A percentile compares a stretch with the other conserved stretches of the same genome.
These are phyloP conservation scores for Diceros bicornis DNA, from an alignment of 2,797 vertebrate species.

Conservation along the genomic window DNA sequence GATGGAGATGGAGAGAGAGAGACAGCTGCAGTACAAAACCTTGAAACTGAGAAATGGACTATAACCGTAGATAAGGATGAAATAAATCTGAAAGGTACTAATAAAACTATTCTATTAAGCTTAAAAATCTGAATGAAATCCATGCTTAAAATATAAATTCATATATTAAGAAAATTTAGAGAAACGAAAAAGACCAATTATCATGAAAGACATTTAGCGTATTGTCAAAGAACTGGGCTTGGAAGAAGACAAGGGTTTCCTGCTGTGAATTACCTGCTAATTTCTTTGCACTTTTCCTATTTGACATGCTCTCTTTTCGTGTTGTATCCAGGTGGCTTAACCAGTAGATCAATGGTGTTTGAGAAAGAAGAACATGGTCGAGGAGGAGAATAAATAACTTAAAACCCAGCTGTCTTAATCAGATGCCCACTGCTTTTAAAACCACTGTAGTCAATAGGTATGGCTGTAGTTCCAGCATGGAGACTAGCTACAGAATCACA, in stretches of 20 bases:
- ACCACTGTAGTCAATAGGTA: too few species aligned
- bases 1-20: too few species aligned
- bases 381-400: not conserved
- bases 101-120: not conserved
- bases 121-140: not conserved
- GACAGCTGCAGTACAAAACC: accelerated
- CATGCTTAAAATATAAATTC: not conserved
- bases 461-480: accelerated
- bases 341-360: accelerated
- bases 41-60: too few species aligned
- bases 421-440: too few species aligned
- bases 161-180: not conserved
- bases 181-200: not conserved
- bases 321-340: too few species aligned
- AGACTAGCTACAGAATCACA: accelerated
- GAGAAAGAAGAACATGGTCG: accelerated
- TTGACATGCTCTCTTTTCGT: too few species aligned
- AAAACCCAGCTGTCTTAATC: not conserved
- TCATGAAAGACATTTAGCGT: too few species aligned
- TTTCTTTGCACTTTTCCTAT: not conserved
- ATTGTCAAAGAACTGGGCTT: too few species aligned
- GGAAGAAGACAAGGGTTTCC: not conserved
- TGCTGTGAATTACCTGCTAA: too few species aligned
- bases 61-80: not conserved
- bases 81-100: not conserved